Percentiles rank a stretch among this genome's conserved stretches.
Conservation (phyloP, 2,888 invertebrate genomes). For the Spicauda simplicius region DNA sequence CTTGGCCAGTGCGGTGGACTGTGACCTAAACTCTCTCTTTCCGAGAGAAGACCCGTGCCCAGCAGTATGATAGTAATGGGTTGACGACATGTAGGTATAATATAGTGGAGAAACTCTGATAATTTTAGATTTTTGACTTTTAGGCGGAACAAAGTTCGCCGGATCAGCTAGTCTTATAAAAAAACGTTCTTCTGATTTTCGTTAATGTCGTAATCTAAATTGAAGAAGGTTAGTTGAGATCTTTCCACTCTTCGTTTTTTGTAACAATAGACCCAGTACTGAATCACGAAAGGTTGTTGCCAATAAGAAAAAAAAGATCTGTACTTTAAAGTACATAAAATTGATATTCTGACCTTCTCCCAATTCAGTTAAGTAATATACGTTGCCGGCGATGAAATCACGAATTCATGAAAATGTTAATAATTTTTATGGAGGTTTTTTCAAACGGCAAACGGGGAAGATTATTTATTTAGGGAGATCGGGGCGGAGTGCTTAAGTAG, state of each 20-base stretch:
- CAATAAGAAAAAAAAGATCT: background rate
- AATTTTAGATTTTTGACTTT: no score
- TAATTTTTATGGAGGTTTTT: constrained; percentile 46
- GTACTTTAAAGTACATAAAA: constrained; percentile 25
- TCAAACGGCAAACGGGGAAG: constrained; percentile 59
- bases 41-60: no score
- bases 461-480: constrained; percentile 65
- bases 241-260: background rate
- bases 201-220: no score
- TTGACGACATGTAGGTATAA: no score
- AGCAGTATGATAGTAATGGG: no score
- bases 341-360: constrained; percentile 30
- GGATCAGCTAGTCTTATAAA: constrained; percentile 21
- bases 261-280: background rate
- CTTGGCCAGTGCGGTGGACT: no score
- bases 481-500: constrained; percentile 63
- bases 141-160: no score
- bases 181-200: background rate
- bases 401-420: constrained; percentile 49
- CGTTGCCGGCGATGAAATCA: constrained; percentile 20
- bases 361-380: constrained; percentile 7
- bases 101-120: no score
- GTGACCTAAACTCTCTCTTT: no score
- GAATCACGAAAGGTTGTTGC: no score
- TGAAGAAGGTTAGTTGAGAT: no score